Base-by-base conservation (phyloP, 1,140 invertebrate species). In the Chironomus striatipennis region DNA sequence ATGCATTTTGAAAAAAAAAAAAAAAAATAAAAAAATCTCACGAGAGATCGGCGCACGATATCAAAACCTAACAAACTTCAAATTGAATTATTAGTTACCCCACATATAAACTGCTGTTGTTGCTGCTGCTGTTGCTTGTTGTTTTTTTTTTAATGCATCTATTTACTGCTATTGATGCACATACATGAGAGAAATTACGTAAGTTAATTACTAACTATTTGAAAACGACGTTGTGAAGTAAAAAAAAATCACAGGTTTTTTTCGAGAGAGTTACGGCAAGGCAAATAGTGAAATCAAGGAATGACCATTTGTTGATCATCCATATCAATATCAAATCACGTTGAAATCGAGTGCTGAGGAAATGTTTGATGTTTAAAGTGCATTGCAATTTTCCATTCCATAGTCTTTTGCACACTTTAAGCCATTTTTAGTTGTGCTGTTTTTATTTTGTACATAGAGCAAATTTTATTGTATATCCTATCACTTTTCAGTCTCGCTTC, bases 11-110 rank as follows among this genome's bases (percentile, higher is more conserved):
- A 57, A 57, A n/a, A 12, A 5, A 57, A 10, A 57, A 10, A 15
- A n/a, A 57, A 47, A 47, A 57, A n/a, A 57, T 3, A 47, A 57
- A 57, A 57, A 57, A 57, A 57, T 57, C 47, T 57, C 47, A 57
- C 47, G 47, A 57, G 65, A 18, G 65, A 70, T 70, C 18, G 10
- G 65, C 65, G 18, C 47, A 57, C 47, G 17, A 70, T 70, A 70
- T 70, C 17, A 70, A 7, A 70, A 18, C 65, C n/a, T n/a, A 70
- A 70, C 18, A 70, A 34, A 34, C 24, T 34, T 34, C 24, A 70
- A 18, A 70, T 70, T 70, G 17, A 70, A 70, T 70, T 70, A 70
- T 70, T 70, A 18, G 65, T 70, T 20, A 70, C 65, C 65, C 65
- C 65, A 70, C 65, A 70, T 70, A 18, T 18, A 70, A 70, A 70